Evolutionary conservation across 30 jellyfish, hydroid and myxozoan genomes (phyloP).

Genomic region (Clytia hemisphaerica): DNA sequence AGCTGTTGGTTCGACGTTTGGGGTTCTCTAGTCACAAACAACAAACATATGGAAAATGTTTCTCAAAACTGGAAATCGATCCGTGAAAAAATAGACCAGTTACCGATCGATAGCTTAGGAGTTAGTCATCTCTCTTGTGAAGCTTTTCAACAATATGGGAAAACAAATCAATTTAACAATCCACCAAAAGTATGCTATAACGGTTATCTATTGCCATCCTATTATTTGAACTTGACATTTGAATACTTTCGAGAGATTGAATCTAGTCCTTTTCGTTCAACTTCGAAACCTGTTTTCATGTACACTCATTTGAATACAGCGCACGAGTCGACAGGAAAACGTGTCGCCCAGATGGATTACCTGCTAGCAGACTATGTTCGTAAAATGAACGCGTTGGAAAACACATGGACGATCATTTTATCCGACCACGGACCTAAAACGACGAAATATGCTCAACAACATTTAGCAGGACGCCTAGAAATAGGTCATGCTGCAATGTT

Average conservation of each 20-base stretch:
- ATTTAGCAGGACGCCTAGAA: constrained; percentile 86
- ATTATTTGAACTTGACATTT: constrained; percentile 51
- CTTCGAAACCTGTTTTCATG: constrained; percentile 36
- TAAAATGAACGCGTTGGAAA: constrained; percentile 21
- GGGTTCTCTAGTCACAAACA: constrained; percentile 93
- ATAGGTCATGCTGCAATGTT: constrained; percentile 79
- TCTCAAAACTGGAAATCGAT: constrained; percentile 46
- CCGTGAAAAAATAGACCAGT: constrained; percentile 38
- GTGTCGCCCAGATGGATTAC: constrained; percentile 68
- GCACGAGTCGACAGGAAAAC: constrained; percentile 88
- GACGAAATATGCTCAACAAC: constrained; percentile 57
- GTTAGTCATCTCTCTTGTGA: constrained; percentile 90
- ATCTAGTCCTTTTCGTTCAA: not conserved
- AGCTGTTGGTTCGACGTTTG: constrained; percentile 98
- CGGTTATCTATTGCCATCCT: constrained; percentile 67
- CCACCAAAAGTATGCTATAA: constrained; percentile 94
- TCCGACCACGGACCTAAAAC: constrained; percentile 99
- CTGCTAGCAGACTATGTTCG: constrained; percentile 41
- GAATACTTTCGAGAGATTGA: constrained; percentile 32
- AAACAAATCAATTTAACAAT: constrained; percentile 86
- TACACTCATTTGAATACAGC: constrained; percentile 92
- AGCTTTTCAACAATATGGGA: constrained; percentile 72
- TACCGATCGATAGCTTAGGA: constrained; percentile 76
- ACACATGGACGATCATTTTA: constrained; percentile 69
- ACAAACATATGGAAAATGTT: constrained; percentile 65